These are phyloP conservation scores for Ceyx margarethae DNA, from an alignment of 2,113 vertebrate species.

Conservation along the genomic window DNA sequence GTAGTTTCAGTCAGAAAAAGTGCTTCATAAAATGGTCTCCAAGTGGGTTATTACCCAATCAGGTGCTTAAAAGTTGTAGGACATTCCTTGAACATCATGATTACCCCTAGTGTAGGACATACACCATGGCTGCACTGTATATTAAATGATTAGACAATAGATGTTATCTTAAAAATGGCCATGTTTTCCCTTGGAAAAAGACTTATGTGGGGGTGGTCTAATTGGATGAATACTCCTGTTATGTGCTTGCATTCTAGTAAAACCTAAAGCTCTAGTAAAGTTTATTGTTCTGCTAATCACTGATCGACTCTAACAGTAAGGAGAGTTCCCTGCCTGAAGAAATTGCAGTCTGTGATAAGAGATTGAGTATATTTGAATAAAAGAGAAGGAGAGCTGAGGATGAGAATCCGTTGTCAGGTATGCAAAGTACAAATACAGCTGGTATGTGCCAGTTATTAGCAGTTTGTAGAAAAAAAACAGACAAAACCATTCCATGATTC, in stretches of 20 bases:
- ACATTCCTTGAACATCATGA: background rate
- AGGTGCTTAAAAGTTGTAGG: background rate
- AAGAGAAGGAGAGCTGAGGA: background rate
- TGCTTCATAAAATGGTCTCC: background rate
- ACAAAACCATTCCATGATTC: background rate
- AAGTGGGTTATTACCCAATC: background rate
- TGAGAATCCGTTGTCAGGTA: background rate
- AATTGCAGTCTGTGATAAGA: background rate
- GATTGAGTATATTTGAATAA: background rate
- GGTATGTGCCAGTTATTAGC: background rate
- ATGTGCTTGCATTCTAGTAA: background rate
- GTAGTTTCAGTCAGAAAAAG: background rate
- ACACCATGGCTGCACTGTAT: background rate
- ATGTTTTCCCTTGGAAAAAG: background rate
- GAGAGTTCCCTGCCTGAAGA: background rate
- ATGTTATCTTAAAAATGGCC: background rate
- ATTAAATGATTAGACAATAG: background rate
- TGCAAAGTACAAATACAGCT: background rate
- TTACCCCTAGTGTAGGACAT: background rate
- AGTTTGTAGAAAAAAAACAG: background rate
- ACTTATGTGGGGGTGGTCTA: background rate
- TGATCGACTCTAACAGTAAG: background rate
- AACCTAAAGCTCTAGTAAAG: background rate
- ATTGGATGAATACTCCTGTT: background rate
- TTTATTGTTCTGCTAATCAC: background rate